These are phyloP conservation scores for Spea multiplicata DNA, from an alignment of 2,113 vertebrate genomes.

Conservation along the genomic window DNA sequence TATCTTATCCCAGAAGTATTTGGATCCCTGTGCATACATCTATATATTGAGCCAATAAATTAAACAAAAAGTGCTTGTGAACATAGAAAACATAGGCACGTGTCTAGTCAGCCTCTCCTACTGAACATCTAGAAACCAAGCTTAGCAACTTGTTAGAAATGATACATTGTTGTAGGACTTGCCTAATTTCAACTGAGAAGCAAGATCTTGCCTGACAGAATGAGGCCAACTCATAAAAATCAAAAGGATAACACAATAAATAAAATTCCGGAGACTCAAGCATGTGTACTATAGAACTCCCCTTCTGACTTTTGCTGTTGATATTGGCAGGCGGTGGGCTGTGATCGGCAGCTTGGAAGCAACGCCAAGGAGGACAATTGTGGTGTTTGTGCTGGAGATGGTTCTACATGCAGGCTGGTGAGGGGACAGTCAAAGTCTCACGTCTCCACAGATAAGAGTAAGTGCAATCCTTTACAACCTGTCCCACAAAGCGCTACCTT, in stretches of 20 bases:
- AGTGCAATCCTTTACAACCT: conserved; percentile 46
- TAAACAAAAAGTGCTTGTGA: no score
- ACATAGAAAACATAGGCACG: no score
- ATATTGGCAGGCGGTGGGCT: conserved; percentile 84
- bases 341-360: conserved; percentile 85
- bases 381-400: conserved; percentile 82
- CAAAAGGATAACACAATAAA: conserved; percentile 55
- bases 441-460: conserved; percentile 83
- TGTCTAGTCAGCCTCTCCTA: no score
- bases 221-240: conserved; percentile 51
- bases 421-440: conserved; percentile 81
- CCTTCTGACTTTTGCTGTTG: conserved; percentile 61
- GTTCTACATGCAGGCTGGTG: conserved; percentile 86
- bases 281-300: conserved; percentile 55
- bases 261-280: conserved; percentile 55
- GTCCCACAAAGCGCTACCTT: neutral
- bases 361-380: conserved; percentile 86
- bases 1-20: no score
- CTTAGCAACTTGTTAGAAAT: conserved; percentile 50
- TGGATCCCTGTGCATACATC: no score
- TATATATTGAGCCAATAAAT: no score
- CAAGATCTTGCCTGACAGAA: conserved; percentile 54
- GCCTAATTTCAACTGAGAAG: conserved; percentile 23
- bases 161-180: conserved; percentile 47
- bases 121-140: conserved; percentile 11